Percentiles rank a stretch among this genome's conserved stretches.
Conservation (phyloP, 2,113 vertebrate genomes). For the Isurus oxyrinchus region DNA sequence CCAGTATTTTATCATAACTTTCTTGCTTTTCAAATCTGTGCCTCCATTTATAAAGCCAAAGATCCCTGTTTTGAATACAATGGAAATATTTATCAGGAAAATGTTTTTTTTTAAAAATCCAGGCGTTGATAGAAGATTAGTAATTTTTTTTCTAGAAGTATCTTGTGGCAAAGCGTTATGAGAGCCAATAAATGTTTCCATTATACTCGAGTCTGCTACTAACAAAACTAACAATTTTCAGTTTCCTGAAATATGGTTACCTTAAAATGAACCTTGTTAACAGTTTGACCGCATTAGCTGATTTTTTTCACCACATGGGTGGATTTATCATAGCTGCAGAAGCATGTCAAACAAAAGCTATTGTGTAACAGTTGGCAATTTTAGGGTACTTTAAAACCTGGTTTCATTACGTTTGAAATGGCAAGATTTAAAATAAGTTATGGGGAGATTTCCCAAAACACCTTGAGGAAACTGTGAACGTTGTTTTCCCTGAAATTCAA, state of each 20-base stretch:
- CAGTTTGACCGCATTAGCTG: neutral
- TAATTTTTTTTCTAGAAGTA: neutral
- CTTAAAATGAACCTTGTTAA: neutral
- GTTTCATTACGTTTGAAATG: neutral
- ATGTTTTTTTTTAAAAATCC: neutral
- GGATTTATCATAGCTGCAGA: neutral
- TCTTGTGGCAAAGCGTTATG: neutral
- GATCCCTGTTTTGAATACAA: neutral
- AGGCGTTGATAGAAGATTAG: neutral
- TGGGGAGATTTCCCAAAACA: slow-evolving; percentile 28
- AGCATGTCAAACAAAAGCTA: neutral
- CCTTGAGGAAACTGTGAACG: neutral
- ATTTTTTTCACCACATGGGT: neutral
- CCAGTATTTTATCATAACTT: neutral
- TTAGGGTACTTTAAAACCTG: neutral
- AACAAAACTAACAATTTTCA: neutral
- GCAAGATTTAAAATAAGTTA: slow-evolving; percentile 10
- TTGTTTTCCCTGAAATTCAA: slow-evolving; percentile 11
- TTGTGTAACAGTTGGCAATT: neutral
- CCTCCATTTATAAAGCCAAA: neutral
- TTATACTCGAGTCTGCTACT: neutral
- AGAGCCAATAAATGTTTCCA: neutral
- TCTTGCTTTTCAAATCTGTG: neutral
- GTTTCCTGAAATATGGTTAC: slow-evolving; percentile 10
- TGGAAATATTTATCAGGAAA: neutral